phyloP scores from a whole-genome alignment of 2,113 vertebrate species.

The Sinosuthora webbiana region DNA sequence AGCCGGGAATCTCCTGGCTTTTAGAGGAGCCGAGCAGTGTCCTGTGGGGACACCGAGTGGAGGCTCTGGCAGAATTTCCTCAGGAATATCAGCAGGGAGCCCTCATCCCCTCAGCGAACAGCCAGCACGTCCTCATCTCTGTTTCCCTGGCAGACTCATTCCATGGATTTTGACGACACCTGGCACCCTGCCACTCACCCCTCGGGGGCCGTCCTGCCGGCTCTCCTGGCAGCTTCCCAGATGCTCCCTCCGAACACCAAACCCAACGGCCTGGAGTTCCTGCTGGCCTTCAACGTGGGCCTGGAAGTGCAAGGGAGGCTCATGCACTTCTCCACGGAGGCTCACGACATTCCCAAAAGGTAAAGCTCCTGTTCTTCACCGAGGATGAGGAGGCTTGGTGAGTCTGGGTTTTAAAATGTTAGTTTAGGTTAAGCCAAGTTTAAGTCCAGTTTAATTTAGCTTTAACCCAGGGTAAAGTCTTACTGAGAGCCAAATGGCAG shows the following conservation, averaged over 20 bases:
- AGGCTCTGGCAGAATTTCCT: background rate
- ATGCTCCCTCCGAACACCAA: slow-evolving; percentile 77
- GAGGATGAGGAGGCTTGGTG: background rate
- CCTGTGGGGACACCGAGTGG: rapidly evolving
- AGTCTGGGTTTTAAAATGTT: background rate
- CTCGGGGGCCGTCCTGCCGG: slow-evolving; percentile 84
- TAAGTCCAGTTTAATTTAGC: background rate
- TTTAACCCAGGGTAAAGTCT: background rate
- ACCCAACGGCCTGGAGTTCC: slow-evolving; percentile 81
- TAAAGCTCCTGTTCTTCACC: background rate
- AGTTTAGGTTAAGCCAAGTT: background rate
- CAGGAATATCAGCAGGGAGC: background rate
- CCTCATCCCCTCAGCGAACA: background rate
- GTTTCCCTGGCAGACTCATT: slow-evolving; percentile 75
- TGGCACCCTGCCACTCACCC: slow-evolving; percentile 91
- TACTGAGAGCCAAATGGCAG: background rate
- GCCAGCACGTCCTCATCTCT: background rate
- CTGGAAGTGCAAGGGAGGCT: slow-evolving; percentile 87
- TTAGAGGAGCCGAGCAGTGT: background rate
- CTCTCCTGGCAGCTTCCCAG: slow-evolving; percentile 83
- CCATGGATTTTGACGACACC: slow-evolving; percentile 91
- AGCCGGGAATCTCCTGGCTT: background rate
- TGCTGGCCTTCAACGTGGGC: slow-evolving; percentile 86
- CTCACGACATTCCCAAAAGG: slow-evolving; percentile 86
- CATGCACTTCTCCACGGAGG: slow-evolving; percentile 86